A percentile compares a stretch with the other conserved stretches of the same genome.
These are phyloP conservation scores for Hormaphis cornu DNA, from an alignment of 1,140 invertebrate species.

Conservation along the genomic window DNA sequence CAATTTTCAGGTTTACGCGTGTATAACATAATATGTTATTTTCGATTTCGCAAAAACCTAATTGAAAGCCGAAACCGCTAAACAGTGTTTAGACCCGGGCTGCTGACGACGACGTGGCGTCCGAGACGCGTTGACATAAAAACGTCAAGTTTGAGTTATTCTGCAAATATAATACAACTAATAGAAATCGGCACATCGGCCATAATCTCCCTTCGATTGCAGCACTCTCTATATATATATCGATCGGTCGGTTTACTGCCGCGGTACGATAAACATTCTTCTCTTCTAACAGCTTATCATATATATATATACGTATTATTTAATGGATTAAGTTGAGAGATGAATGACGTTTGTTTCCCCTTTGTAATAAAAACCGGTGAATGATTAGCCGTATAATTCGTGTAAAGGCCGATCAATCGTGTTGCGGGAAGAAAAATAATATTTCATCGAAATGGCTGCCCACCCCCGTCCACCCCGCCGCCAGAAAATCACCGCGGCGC, in stretches of 20 bases:
- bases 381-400: conserved; percentile 33
- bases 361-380: conserved; percentile 15
- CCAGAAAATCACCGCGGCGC: not conserved
- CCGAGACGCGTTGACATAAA: conserved; percentile 2
- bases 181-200: not conserved
- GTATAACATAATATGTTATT: too few species aligned
- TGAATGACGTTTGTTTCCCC: conserved; percentile 22
- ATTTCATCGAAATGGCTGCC: conserved; percentile 19
- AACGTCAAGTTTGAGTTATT: conserved; percentile 9
- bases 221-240: not conserved
- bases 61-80: too few species aligned
- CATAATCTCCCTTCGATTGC: not conserved
- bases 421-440: conserved; percentile 21
- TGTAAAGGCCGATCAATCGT: conserved; percentile 29
- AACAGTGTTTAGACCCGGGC: too few species aligned
- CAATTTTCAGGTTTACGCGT: too few species aligned
- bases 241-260: not conserved
- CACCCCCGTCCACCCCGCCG: not conserved
- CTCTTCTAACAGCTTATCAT: not conserved
- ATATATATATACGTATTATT: too few species aligned
- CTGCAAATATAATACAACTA: conserved; percentile 17
- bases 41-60: too few species aligned
- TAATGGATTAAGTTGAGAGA: conserved; percentile 31
- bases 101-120: too few species aligned
- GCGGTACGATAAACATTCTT: not conserved